Percentiles rank a stretch among this genome's conserved stretches.
Conservation (phyloP, 2,113 vertebrate genomes). For the Chauna torquata region DNA sequence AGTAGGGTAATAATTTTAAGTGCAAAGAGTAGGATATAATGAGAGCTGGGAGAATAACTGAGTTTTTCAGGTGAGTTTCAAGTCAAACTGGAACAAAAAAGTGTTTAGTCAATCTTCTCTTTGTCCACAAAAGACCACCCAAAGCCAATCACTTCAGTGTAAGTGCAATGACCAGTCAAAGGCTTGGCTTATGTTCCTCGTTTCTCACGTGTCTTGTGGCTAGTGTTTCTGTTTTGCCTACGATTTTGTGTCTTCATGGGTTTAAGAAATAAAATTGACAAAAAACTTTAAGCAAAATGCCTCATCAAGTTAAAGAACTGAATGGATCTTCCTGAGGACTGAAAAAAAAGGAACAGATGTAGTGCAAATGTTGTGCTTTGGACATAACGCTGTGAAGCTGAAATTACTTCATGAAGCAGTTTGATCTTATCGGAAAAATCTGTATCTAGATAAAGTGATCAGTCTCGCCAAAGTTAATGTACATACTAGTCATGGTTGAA, state of each 20-base stretch:
- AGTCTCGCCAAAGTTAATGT: not conserved
- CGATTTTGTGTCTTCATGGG: not conserved
- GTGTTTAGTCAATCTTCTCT: not conserved
- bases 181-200: not conserved
- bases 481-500: not conserved
- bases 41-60: not conserved
- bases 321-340: not conserved
- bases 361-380: not conserved
- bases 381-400: not conserved
- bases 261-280: not conserved
- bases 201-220: not conserved
- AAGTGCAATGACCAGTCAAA: not conserved
- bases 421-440: not conserved
- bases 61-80: not conserved
- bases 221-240: not conserved
- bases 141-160: fast-evolving
- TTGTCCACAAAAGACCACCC: not conserved
- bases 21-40: not conserved
- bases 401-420: not conserved
- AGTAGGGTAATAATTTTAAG: not conserved
- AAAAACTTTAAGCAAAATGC: not conserved
- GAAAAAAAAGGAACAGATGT: not conserved
- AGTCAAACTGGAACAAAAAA: not conserved
- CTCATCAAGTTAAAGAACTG: not conserved
- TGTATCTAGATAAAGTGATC: not conserved